Base-by-base conservation (phyloP, 1,140 invertebrate genomes). In the Parasteatoda tepidariorum region DNA sequence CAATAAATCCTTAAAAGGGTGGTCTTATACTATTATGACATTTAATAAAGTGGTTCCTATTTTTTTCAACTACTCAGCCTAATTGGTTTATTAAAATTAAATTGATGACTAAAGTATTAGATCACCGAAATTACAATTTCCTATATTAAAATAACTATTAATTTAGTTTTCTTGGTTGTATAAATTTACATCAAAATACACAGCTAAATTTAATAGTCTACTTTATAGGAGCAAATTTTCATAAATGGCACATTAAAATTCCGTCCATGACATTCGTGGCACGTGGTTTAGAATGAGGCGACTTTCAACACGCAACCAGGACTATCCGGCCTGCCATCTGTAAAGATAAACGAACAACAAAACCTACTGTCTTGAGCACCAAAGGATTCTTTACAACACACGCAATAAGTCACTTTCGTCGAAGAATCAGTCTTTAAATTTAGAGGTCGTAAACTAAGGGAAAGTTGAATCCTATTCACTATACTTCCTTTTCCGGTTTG, bases 401-500 rank as follows among this genome's bases (percentile, higher is more conserved):
- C 64, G 64, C 64, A 67, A 67, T 26, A 33, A 34, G 18, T 11
- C 31, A 22, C n/a, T 31, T 67, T 67, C 64, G 64, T 67, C 64
- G 41, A 34, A 67, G 31, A 38, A 22, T 34, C 41, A 38, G 13
- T 48, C 18, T 64, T 26, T 64, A 5, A 31, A 24, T 64, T 64
- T 31, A 64, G 30, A 15, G 61, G 7, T 31, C 31, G 64, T 67
- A 67, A 34, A 38, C 5, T 9, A 30, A 28, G 13, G 31, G 38
- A 30, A 22, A 30, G 24, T 24, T 9, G n/a, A 67, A 30, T 26
- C 15, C 13, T 34, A 33, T 15, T 18, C 9, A 4, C 18, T 34
- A 18, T 24, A 34, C 64, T 67, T 67, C 64, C 64, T 28, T 67
- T 67, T 67, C 64, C 64, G 64, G 31, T n/a, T 67, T 67, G 18